Evolutionary conservation across 1,140 invertebrate species (phyloP), one percentile per base, ranked within the genome.

Genomic region (Euwallacea fornicatus): DNA sequence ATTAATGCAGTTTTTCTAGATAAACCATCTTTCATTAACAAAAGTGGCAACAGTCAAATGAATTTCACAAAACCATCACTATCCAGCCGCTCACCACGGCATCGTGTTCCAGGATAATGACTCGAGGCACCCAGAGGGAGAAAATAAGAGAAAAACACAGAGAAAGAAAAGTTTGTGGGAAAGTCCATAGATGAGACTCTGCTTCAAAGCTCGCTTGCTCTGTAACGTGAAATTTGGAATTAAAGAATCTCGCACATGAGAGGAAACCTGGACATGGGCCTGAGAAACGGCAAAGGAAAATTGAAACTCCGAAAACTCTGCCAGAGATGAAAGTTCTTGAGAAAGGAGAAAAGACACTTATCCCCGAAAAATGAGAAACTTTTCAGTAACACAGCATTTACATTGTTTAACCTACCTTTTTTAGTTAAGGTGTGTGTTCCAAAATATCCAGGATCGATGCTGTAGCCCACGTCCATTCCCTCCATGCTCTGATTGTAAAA

Each of bases 401-500:
- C 21, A 33, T 33, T 33, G 4, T 33, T 33, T 33, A 11, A 6
- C n/a, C 8, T 61, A 61, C 59, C 59, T 61, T 61, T 61, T 43
- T 61, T 61, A 6, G 43, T 43, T 16, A 44, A 13, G 4, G 11
- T 15, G 47, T 75, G 71, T 4, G 15, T 41, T 11, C 42, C 79
- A 65, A 83, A 84, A 73, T 84, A 84, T 66, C 83, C 82, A 0
- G 82, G 81, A 62, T 85, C 84, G 71, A 83, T 83, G 16, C 82
- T 84, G 76, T 83, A 84, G 71, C 80, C 83, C 44, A 81, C 76
- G 80, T 77, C 83, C 77, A 74, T 80, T 75, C 46, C 79, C 75
- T 80, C 77, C 8, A 75, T 53, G 50, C 76, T 78, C 55, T 79
- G 76, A 46, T 77, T 76, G 67, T 78, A 78, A 65, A 65, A 76